Conservation (phyloP, 2,113 vertebrate species). For the Gobio gobio region DNA sequence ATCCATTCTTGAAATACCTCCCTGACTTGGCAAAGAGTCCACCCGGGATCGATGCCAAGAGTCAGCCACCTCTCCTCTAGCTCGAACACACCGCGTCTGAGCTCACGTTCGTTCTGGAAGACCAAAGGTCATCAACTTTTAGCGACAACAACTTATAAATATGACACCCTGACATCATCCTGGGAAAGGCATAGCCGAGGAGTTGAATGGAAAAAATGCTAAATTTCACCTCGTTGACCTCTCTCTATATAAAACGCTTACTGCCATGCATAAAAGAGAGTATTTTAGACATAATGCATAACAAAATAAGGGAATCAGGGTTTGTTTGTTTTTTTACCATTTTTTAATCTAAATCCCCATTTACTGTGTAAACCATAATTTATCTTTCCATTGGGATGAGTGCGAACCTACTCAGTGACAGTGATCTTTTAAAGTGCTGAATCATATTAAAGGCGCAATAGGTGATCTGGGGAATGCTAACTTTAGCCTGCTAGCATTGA, state of each 20-base stretch:
- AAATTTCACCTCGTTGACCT: slow-evolving; percentile 35
- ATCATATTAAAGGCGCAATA: not conserved
- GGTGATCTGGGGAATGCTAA: no score
- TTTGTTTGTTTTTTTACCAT: not conserved
- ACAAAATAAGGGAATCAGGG: not conserved
- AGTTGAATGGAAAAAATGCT: not conserved
- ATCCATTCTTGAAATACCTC: slow-evolving; percentile 53
- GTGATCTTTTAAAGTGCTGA: not conserved
- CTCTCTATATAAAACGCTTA: slow-evolving; percentile 9
- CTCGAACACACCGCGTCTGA: slow-evolving; percentile 37
- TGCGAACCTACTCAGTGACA: not conserved
- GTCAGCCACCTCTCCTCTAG: slow-evolving; percentile 24
- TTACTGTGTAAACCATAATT: not conserved
- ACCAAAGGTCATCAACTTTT: slow-evolving; percentile 60
- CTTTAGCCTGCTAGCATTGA: no score
- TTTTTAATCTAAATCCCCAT: no score
- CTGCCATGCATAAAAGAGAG: slow-evolving; percentile 13
- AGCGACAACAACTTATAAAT: slow-evolving; percentile 22
- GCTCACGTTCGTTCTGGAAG: slow-evolving; percentile 6
- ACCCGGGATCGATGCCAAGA: slow-evolving; percentile 45
- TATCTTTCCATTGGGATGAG: not conserved
- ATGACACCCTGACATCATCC: slow-evolving; percentile 33
- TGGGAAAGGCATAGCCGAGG: not conserved
- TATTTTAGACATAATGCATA: not conserved
- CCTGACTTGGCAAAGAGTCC: slow-evolving; percentile 36